Evolutionary conservation across 2,797 vertebrate species (phyloP).

Genomic region (Dipus sagitta): DNA sequence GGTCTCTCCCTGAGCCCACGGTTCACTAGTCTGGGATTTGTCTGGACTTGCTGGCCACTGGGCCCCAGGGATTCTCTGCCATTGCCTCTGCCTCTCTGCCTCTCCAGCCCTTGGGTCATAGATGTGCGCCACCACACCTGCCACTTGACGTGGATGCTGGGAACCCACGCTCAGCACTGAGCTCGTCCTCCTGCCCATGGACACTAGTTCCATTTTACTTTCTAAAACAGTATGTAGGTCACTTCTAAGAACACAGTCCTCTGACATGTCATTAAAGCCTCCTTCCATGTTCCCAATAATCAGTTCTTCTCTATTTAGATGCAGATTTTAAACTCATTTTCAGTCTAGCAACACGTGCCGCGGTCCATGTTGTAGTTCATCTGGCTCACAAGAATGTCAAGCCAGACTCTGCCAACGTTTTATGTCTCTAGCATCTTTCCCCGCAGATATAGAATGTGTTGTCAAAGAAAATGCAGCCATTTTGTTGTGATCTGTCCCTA

Average conservation of each 20-base stretch:
- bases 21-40: too few species aligned
- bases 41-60: too few species aligned
- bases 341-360: not conserved
- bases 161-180: too few species aligned
- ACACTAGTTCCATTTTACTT: slow-evolving; percentile 49
- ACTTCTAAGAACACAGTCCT: slow-evolving; percentile 15
- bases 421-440: not conserved
- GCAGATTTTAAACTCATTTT: slow-evolving; percentile 48
- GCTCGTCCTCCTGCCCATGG: not conserved
- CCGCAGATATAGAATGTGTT: not conserved
- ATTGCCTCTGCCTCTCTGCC: too few species aligned
- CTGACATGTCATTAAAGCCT: not conserved
- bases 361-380: slow-evolving; percentile 12
- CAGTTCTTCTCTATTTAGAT: not conserved
- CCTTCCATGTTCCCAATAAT: slow-evolving; percentile 17
- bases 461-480: not conserved
- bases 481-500: slow-evolving; percentile 26
- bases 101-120: too few species aligned
- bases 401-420: slow-evolving; percentile 18
- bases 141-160: too few species aligned
- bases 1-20: too few species aligned
- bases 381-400: slow-evolving; percentile 33
- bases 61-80: too few species aligned
- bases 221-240: not conserved
- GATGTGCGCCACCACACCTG: too few species aligned